Base-by-base conservation (phyloP, 1,140 invertebrate species). In the Brachionus rubens region DNA sequence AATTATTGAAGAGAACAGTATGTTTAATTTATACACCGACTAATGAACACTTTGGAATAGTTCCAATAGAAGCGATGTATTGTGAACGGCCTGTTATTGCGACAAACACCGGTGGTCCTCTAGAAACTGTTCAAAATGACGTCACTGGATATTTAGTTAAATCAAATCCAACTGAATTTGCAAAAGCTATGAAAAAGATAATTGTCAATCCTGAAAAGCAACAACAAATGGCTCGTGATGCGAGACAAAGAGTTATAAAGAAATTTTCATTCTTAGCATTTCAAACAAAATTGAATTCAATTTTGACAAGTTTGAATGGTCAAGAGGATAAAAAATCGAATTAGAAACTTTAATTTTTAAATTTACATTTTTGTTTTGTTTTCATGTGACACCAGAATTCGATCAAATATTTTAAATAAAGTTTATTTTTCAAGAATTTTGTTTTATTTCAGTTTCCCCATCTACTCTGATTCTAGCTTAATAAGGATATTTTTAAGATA, bases 1-100 rank as follows among this genome's bases (percentile, higher is more conserved):
- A 89, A 3, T 83, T 98, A 16, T 84, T 99, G 3, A 86, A 89
- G 54, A 82, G 89, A 75, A 90, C 90, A 80, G 87, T 89, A 78
- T 89, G 90, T 81, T 84, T 99, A 3, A 80, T 99, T 14, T 99
- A 99, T 79, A 99, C 97, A 19, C 97, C 97, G 3, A 88, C 90
- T 0, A 93, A 92, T 82, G 97, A 99, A 83, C 97, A 99, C 86
- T 99, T 99, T 88, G 97, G 97, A 4, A 99, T 99, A 81, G 97
- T 99, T 6, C 97, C 97, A 1, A 85, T 99, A 62, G 97, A 99
- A 87, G 94, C 96, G 0, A 99, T 99, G 97, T 94, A 92, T 81
- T 89, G 90, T 81, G 85, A 87, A 28, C 91, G 92, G 80, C 94
- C 96, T 19, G 95, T 99, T 0, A 90, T 99, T 78, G 97, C 96